Evolutionary conservation across 2,888 invertebrate genomes (phyloP).

Genomic region (Acronicta psi): DNA sequence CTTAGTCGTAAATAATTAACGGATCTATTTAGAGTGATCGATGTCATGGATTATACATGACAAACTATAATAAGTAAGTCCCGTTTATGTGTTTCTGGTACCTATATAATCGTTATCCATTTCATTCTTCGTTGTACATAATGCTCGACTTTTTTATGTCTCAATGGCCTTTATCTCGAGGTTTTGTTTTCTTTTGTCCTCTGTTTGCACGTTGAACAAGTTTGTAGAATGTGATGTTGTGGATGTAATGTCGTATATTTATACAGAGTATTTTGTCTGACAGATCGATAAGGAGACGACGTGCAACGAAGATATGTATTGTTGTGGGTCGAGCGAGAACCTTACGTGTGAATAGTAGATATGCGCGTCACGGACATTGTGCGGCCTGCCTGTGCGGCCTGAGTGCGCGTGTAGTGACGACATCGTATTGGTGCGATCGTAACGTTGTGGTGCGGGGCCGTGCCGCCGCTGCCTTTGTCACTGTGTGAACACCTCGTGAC

Average conservation of each 20-base stretch:
- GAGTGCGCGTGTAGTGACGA: conserved; percentile 72
- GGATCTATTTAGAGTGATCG: conserved; percentile 68
- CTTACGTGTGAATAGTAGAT: conserved; percentile 80
- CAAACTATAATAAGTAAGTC: conserved; percentile 76
- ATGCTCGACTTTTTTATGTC: conserved; percentile 86
- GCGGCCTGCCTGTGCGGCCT: conserved; percentile 71
- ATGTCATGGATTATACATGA: conserved; percentile 83
- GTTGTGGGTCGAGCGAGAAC: conserved; percentile 75
- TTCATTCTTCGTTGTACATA: conserved; percentile 74
- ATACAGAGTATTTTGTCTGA: conserved; percentile 80
- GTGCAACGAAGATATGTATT: conserved; percentile 81
- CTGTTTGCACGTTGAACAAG: conserved; percentile 79
- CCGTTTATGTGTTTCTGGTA: conserved; percentile 57
- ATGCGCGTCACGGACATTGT: conserved; percentile 82
- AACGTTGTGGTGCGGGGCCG: conserved; percentile 46
- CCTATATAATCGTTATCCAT: conserved; percentile 63
- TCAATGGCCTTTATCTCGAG: conserved; percentile 87
- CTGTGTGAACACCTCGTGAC: conserved; percentile 40
- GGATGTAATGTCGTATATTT: conserved; percentile 72
- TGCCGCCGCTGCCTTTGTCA: conserved; percentile 44
- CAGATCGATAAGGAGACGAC: conserved; percentile 86
- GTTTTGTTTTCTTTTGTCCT: conserved; percentile 89
- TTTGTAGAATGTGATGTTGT: conserved; percentile 75
- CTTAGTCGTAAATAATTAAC: conserved; percentile 74
- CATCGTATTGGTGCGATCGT: conserved; percentile 61